phyloP scores from a whole-genome alignment of 2,797 vertebrate species.

The Rhinatrema bivittatum region DNA sequence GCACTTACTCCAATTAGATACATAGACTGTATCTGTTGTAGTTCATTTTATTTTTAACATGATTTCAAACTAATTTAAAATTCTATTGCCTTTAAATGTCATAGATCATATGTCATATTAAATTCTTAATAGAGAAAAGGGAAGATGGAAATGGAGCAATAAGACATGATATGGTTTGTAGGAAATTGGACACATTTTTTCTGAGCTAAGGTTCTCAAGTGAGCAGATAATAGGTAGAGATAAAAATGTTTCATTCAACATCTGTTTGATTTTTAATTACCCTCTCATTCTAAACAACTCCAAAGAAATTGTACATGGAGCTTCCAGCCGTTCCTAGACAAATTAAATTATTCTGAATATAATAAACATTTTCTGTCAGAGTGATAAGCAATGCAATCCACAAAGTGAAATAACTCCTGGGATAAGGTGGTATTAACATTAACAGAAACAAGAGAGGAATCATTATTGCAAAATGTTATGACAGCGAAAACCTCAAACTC shows the following conservation, averaged over 20 bases:
- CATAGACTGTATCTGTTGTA: not conserved
- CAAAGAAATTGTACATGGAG: not conserved
- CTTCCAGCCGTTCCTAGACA: not conserved
- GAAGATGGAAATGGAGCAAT: not conserved
- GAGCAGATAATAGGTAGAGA: not conserved
- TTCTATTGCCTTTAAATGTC: conserved; percentile 7
- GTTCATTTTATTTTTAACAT: not conserved
- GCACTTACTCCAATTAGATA: conserved; percentile 3
- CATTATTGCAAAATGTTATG: not conserved
- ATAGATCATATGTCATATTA: conserved; percentile 11
- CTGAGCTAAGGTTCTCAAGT: conserved; percentile 6
- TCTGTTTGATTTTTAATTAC: conserved; percentile 5
- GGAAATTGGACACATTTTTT: not conserved
- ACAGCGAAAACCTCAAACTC: not conserved
- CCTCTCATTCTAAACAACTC: not conserved
- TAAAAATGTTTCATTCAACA: not conserved
- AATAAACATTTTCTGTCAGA: not conserved
- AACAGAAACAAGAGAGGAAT: not conserved
- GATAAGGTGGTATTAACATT: not conserved
- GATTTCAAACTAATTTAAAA: not conserved
- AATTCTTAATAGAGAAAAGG: not conserved
- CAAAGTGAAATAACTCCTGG: not conserved
- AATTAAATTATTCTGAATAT: conserved; percentile 1
- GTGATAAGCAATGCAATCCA: not conserved
- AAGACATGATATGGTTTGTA: not conserved